Percentiles rank a stretch among this genome's conserved stretches.
These are phyloP conservation scores for Parotocinclus haroldoi DNA, from an alignment of 2,797 vertebrate genomes.

Conservation along the genomic window DNA sequence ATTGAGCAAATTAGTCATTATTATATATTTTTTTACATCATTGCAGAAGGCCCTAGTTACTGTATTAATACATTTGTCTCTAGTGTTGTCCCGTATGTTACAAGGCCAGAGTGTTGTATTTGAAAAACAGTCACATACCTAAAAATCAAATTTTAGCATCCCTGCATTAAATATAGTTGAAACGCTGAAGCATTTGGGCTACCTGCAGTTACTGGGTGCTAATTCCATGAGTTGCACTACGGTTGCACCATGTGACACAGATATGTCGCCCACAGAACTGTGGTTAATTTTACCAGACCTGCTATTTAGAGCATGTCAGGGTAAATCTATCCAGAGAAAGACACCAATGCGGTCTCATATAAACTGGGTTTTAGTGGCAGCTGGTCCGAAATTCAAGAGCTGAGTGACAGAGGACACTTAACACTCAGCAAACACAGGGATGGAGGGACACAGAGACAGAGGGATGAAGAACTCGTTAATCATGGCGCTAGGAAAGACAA, in stretches of 20 bases:
- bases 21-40: no score
- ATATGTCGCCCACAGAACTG: constrained; percentile 49
- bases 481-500: constrained; percentile 29
- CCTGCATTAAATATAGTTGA: background rate
- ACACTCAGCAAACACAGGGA: constrained; percentile 39
- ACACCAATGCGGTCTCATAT: constrained; percentile 44
- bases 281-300: constrained; percentile 61
- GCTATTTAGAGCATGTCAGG: constrained; percentile 57
- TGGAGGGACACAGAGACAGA: constrained; percentile 35
- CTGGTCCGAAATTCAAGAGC: constrained; percentile 47
- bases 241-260: constrained; percentile 54
- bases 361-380: constrained; percentile 45
- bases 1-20: no score
- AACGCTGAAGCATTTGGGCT: constrained; percentile 21
- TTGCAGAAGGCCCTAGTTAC: no score
- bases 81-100: no score
- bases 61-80: no score
- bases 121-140: no score
- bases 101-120: no score
- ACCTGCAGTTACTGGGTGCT: constrained; percentile 22
- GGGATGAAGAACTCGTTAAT: constrained; percentile 39
- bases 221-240: constrained; percentile 37
- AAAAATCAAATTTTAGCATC: no score
- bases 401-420: constrained; percentile 34
- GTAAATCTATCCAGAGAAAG: constrained; percentile 56